Evolutionary conservation across 1,140 invertebrate genomes (phyloP), one percentile per base, ranked within the genome.

Genomic region (Ridgeia piscesae): DNA sequence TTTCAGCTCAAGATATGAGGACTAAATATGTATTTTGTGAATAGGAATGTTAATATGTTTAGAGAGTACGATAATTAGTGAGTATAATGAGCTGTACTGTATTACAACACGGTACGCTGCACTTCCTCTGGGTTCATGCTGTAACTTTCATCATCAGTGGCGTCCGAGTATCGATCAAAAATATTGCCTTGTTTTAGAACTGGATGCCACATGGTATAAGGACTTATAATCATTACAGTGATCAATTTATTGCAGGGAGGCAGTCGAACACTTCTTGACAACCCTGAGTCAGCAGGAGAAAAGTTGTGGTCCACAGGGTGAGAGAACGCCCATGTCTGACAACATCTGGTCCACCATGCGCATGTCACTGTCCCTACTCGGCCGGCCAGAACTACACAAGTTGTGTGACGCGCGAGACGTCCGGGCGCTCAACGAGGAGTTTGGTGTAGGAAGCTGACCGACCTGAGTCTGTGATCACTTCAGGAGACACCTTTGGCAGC

Each of bases 291-390:
- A 99, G 95, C 99, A 99, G 96, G 97, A 97, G 33, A 97, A 97
- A 94, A 98, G 98, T 48, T 97, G 96, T 96, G 97, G 96, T 92
- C 96, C 94, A 92, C 96, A 94, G 89, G 95, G 95, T 48, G 96
- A 95, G 92, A 94, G 94, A 94, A 92, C 93, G 35, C 94, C 94
- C 17, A 98, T 98, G 98, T 99, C 98, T 0, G 97, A 98, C 93
- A 98, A 98, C 42, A 99, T 99, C 96, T 99, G 99, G 99, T 98
- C 97, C 35, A 99, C 98, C 0, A 96, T 99, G 50, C 97, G 98
- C 95, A 98, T 99, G 97, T 98, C 98, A 89, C 96, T 99, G 48
- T 98, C 98, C 31, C 96, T 99, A 88, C 97, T 99, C 97, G 97
- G 98, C 93, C 97, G 97, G 95, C 97, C 97, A 94, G 98, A 99